Percentiles rank a stretch among this genome's conserved stretches.
phyloP scores from a whole-genome alignment of 1,140 invertebrate species.

The Trachelipus rathkii region DNA sequence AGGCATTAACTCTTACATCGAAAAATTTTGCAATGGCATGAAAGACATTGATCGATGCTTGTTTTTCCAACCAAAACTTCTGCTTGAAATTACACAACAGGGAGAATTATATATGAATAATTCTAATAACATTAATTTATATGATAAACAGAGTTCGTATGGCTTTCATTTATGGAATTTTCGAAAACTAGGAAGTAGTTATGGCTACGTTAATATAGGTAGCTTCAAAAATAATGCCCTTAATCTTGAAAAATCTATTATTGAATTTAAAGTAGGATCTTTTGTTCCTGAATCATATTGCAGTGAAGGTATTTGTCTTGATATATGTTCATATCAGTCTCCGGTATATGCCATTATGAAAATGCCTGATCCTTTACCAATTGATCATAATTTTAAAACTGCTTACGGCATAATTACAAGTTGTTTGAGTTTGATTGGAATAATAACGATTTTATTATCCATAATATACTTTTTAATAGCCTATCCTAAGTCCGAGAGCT shows the following conservation, averaged over 20 bases:
- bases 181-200: conserved; percentile 48
- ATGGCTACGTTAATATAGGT: conserved; percentile 42
- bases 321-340: conserved; percentile 46
- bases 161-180: conserved; percentile 47
- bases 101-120: conserved; percentile 36
- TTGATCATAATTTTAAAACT: conserved; percentile 49
- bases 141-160: conserved; percentile 46
- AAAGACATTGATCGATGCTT: conserved; percentile 41
- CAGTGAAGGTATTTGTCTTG: conserved; percentile 47
- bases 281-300: conserved; percentile 46
- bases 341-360: conserved; percentile 48
- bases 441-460: conserved; percentile 50
- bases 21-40: conserved; percentile 44
- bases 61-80: conserved; percentile 41
- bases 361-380: conserved; percentile 47
- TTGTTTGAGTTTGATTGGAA: conserved; percentile 45
- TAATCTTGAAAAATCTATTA: conserved; percentile 41
- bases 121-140: conserved; percentile 47
- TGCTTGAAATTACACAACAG: conserved; percentile 36
- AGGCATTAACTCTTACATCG: conserved; percentile 49
- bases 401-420: conserved; percentile 52
- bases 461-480: conserved; percentile 54
- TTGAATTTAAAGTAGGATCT: conserved; percentile 39
- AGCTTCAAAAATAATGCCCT: conserved; percentile 49
- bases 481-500: conserved; percentile 53